Evolutionary conservation across 2,113 vertebrate species (phyloP), one percentile per base, ranked within the genome.

Genomic region (Sebastes fasciatus): DNA sequence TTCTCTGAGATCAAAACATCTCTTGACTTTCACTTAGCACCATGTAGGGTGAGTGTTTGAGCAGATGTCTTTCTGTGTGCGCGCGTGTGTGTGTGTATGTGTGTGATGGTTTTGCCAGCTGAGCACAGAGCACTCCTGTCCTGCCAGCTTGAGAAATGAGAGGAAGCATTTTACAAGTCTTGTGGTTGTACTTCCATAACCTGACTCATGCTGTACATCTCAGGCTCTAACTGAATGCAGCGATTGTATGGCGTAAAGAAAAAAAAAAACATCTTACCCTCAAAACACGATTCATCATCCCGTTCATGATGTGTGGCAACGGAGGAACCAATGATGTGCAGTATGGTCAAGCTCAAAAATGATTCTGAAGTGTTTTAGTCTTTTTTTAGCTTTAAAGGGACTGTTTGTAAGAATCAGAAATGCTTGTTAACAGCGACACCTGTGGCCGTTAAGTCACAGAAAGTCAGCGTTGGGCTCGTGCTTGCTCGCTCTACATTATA

Each of bases 151-250:
- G 64, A 88, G 72, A 78, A 86, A 89, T 83, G 83, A 87, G 84
- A 89, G 87, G 85, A 93, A 91, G 74, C 83, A 51, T 83, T 88
- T 86, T 89, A 91, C 83, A 88, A 78, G 77, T 72, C 7, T 45
- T 79, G 77, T 17, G 60, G 80, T 83, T 83, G 69, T 71, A 21
- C 61, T 72, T 84, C 77, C 61, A 79, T 76, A 82, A 79, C 40
- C 77, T 1, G 57, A 60, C 40, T 78, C 74, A 11, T 61, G 60
- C 77, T 48, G 52, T 19, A 80, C 11, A 26, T 69, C 54, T 61
- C 61, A 66, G 55, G 49, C 51, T 70, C 49, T 23, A 16, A 16
- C 26, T 74, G 58, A 77, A 77, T 72, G 40, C 48, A 55, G n/a
- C 8, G 5, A 74, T 52, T 80, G 71, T 69, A 8, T 12, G 42